Base-by-base conservation (phyloP, 2,113 vertebrate genomes). In the Indicator indicator region DNA sequence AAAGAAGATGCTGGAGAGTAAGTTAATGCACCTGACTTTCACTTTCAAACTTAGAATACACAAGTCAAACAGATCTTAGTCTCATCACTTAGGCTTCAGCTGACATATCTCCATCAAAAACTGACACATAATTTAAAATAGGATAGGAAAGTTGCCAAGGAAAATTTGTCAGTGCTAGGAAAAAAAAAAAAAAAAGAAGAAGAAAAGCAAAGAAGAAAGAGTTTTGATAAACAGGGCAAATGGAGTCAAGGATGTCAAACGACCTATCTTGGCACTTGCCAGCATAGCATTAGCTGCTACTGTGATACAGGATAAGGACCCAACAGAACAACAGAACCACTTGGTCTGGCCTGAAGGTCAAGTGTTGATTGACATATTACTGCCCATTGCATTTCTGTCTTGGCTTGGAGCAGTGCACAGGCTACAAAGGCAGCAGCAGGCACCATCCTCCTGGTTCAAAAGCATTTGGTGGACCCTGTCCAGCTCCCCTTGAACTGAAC, bases 81-180 rank as follows among this genome's bases (percentile, higher is more conserved):
- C 73, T 72, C 67, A 76, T 72, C 70, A 79, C 36, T 81, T 44
- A 67, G 72, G 16, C 44, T 88, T 86, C 74, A 62, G 15, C 18
- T 90, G 80, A 82, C 62, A 73, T 2, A 12, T 73, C n/a, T 75
- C 90, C 32, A 68, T 75, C 79, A 81, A 93, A 86, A 81, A 9
- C 52, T 77, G 65, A 81, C 76, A 78, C 19, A 42, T 67, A 52
- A 83, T 83, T 85, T 86, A 54, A 42, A 17, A 5, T n/a, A 87
- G 58, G 20, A 5, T n/a, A 84, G 58, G 20, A 87, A 11, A 62
- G 24, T 9, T 63, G n/a, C 33, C 42, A 13, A 50, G 44, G 42
- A 38, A 88, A 84, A 84, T 5, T 23, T 75, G 27, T 20, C 59
- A 63, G 16, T 68, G 21, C 5, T 50, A 20, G 48, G 48, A 9